Evolutionary conservation across 2,888 invertebrate species (phyloP), one percentile per base, ranked within the genome.

Genomic region (Pedicia rivosa): DNA sequence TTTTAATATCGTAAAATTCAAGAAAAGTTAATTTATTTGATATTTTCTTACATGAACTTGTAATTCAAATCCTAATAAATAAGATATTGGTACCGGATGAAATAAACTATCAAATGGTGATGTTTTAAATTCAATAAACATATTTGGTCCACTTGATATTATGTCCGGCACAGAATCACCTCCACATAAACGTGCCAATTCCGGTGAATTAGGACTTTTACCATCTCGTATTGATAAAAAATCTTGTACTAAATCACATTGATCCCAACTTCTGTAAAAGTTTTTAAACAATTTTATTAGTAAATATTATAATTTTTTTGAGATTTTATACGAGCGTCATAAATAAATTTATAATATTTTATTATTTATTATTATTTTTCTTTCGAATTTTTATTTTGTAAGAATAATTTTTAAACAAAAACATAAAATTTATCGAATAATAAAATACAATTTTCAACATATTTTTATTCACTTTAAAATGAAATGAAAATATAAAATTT

Each of bases 141-240:
- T 74, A 53, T 78, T 75, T 38, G 80, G 74, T 7, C 78, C 78
- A 49, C 80, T 74, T 52, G 78, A 78, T 47, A 82, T 66, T 47
- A 84, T 79, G 54, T 82, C 79, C 7, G 82, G 81, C 1, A 84
- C 76, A 1, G 77, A 75, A 51, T 84, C 84, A 2, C 82, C 81
- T 5, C 83, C 84, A 55, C 86, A 86, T 41, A 86, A 67, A 42
- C 82, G 70, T 5, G 82, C 76, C 40, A 86, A 60, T 7, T 80
- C 70, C 1, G 81, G 78, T n/a, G 75, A 72, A 36, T 71, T 68
- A 10, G 71, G 66, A 12, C 74, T 73, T 25, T 72, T 67, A 1
- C 86, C 86, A 53, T 86, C 84, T 66, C 79, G 77, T 37, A 86
- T 78, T 20, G 81, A 80, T 46, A 86, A 63, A 55, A 79, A 81